These are phyloP conservation scores for Oscheius sp. DNA, from an alignment of 1,140 invertebrate species.

Conservation along the genomic window DNA sequence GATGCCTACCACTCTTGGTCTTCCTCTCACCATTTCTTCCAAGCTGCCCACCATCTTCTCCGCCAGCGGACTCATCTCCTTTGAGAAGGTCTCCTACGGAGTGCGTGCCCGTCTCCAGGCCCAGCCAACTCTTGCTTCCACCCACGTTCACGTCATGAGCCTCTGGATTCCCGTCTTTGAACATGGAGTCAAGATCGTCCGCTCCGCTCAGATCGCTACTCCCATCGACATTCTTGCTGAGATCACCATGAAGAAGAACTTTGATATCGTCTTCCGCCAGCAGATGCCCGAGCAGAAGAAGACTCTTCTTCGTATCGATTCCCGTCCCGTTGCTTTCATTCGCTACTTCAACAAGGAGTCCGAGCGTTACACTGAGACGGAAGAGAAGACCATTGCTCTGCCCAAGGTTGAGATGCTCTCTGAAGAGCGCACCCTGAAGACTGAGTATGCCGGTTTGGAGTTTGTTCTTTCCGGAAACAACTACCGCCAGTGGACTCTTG, in stretches of 20 bases:
- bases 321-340: constrained; percentile 36
- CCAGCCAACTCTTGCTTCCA: constrained; percentile 37
- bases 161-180: constrained; percentile 33
- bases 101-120: constrained; percentile 20
- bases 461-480: constrained; percentile 11
- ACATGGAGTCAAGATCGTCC: constrained; percentile 34
- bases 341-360: constrained; percentile 9
- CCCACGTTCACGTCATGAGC: constrained; percentile 29
- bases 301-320: constrained; percentile 27
- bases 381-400: constrained; percentile 40
- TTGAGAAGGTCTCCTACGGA: constrained; percentile 16
- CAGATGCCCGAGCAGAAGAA: constrained; percentile 31
- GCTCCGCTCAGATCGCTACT: constrained; percentile 30
- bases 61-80: constrained; percentile 3
- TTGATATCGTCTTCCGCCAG: constrained; percentile 20
- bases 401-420: constrained; percentile 12
- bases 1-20: constrained; percentile 44
- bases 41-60: constrained; percentile 36
- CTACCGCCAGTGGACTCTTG: neutral
- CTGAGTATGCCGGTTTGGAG: constrained; percentile 8
- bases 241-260: constrained; percentile 18
- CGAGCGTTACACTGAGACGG: constrained; percentile 35
- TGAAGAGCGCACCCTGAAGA: neutral
- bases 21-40: constrained; percentile 39
- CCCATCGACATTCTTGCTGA: constrained; percentile 29